Conservation (phyloP, 2,888 invertebrate genomes). For the Panopea generosa region DNA sequence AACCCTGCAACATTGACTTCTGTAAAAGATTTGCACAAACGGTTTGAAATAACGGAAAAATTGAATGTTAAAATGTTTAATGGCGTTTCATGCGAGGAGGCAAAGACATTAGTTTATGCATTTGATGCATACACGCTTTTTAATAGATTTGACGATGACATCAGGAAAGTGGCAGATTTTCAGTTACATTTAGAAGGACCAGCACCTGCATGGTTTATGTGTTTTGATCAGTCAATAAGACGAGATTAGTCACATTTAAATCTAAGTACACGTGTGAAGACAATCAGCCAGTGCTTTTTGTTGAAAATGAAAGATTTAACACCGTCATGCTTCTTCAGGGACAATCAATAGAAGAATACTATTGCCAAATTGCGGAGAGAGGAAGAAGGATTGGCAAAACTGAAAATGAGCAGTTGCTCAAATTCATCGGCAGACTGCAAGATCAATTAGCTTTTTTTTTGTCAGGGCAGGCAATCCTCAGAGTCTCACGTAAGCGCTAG, state of each 20-base stretch:
- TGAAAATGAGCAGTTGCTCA: conserved; percentile 19
- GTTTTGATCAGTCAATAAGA: not conserved
- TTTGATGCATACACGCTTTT: no score
- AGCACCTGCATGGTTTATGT: conserved; percentile 27
- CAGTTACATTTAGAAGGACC: conserved; percentile 39
- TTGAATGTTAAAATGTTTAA: no score
- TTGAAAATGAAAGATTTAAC: conserved; percentile 36
- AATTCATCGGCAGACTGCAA: conserved; percentile 28
- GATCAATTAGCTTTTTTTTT: conserved; percentile 36
- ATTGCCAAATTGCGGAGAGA: conserved; percentile 35
- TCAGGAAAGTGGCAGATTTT: conserved; percentile 21
- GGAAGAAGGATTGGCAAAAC: conserved; percentile 29
- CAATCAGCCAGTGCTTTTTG: conserved; percentile 21
- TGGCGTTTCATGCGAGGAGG: no score
- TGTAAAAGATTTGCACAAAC: no score
- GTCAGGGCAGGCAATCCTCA: conserved; percentile 27
- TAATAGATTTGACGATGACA: no score
- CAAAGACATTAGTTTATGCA: no score
- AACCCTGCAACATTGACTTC: no score
- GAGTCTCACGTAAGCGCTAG: conserved; percentile 18
- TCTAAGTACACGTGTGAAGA: conserved; percentile 6
- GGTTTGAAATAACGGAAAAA: no score
- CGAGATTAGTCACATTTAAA: conserved; percentile 10
- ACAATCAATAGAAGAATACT: conserved; percentile 41
- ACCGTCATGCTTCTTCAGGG: conserved; percentile 3